Evolutionary conservation across 1,140 invertebrate genomes (phyloP).

Genomic region (Aphelenchoides avenae): DNA sequence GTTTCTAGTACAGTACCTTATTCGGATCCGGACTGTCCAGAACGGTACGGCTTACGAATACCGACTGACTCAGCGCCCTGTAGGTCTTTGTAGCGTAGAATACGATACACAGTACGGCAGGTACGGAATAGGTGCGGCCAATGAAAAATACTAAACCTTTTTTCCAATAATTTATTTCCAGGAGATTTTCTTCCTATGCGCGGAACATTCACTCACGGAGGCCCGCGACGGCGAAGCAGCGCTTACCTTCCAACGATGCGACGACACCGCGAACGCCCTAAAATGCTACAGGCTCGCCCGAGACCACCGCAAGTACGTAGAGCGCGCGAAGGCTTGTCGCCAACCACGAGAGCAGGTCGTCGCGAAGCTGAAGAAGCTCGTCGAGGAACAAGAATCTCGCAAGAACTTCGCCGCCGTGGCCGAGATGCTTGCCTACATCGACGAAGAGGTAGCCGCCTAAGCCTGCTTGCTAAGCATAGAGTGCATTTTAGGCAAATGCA

Average conservation of each 20-base stretch:
- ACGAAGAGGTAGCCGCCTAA: constrained; percentile 22
- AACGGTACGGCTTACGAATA: too few species aligned
- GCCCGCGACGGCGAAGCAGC: constrained; percentile 26
- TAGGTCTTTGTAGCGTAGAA: too few species aligned
- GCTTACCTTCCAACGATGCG: constrained; percentile 31
- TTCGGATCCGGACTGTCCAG: too few species aligned
- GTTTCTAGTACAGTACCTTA: too few species aligned
- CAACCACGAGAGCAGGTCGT: not conserved
- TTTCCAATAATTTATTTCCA: not conserved
- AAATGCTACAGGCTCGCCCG: constrained; percentile 15
- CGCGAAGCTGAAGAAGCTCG: constrained; percentile 36
- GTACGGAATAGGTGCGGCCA: constrained; percentile 1
- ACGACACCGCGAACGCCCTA: constrained; percentile 26
- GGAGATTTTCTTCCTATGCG: constrained; percentile 17
- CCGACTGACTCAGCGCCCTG: too few species aligned
- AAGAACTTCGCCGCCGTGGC: constrained; percentile 22
- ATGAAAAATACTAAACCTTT: constrained; percentile 8
- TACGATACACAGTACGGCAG: too few species aligned
- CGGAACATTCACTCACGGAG: constrained; percentile 21
- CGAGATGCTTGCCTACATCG: constrained; percentile 28
- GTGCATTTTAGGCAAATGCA: too few species aligned
- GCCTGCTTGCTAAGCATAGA: too few species aligned
- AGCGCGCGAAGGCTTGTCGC: not conserved
- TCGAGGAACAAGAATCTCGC: constrained; percentile 22
- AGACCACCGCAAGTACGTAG: constrained; percentile 11